Conservation (phyloP, 1,140 invertebrate species). For the Nebria ingens region DNA sequence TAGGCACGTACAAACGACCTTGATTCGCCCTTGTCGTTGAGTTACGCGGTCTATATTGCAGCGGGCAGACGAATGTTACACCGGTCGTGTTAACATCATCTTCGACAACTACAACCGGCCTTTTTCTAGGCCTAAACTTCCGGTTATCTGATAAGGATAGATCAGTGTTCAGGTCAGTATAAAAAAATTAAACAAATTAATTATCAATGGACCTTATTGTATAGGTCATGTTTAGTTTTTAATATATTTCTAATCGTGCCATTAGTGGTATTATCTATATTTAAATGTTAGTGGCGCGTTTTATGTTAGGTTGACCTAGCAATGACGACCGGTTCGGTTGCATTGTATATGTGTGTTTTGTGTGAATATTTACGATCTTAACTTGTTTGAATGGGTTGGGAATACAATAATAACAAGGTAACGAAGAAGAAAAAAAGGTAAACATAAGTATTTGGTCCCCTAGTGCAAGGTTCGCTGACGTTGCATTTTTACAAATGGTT, state of each 20-base stretch:
- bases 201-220: neutral
- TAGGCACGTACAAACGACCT: conserved; percentile 17
- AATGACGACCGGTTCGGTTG: neutral
- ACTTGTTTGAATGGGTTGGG: no score
- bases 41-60: conserved; percentile 19
- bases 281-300: neutral
- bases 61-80: conserved; percentile 12
- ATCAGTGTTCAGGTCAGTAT: neutral
- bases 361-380: no score
- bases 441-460: neutral
- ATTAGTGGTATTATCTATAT: neutral
- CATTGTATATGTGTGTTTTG: neutral
- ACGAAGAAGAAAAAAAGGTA: conserved; percentile 2
- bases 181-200: neutral
- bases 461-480: neutral
- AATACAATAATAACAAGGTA: no score
- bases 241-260: neutral
- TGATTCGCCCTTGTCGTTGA: conserved; percentile 23
- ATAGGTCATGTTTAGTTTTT: conserved; percentile 6
- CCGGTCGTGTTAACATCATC: neutral
- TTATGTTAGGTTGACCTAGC: neutral
- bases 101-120: neutral
- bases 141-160: neutral
- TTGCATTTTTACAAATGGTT: neutral
- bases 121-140: neutral